These are phyloP conservation scores for Vireo griseus DNA, from an alignment of 2,797 vertebrate species.

Conservation along the genomic window DNA sequence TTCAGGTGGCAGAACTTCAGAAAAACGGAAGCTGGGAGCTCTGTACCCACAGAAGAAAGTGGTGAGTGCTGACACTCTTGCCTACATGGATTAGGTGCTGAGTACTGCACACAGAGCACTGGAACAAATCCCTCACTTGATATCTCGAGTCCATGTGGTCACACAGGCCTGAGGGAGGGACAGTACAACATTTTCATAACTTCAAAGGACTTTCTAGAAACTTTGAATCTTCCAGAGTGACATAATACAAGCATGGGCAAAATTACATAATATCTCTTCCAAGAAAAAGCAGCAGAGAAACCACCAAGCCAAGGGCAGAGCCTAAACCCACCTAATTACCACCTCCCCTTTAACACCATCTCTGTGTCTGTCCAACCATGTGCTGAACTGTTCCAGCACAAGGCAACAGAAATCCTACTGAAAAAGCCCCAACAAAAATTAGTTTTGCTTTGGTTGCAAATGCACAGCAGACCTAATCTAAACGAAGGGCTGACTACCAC, in stretches of 20 bases:
- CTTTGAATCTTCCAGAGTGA: neutral
- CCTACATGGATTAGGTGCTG: neutral
- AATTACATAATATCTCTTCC: neutral
- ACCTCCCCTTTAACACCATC: neutral
- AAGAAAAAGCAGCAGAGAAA: neutral
- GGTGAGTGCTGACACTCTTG: neutral
- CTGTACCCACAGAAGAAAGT: neutral
- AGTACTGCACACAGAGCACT: neutral
- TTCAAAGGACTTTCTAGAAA: neutral
- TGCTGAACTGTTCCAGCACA: neutral
- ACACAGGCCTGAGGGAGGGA: neutral
- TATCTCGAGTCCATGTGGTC: neutral
- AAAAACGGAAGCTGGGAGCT: neutral
- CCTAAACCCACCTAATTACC: neutral
- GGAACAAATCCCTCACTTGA: neutral
- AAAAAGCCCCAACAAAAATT: neutral
- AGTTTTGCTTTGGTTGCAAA: neutral
- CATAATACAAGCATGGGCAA: neutral
- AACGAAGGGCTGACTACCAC: neutral
- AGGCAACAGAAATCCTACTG: neutral
- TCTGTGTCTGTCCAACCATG: neutral
- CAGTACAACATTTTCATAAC: neutral
- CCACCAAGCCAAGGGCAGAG: neutral
- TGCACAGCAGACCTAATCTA: neutral
- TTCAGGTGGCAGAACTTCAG: neutral